Percentiles rank a stretch among this genome's conserved stretches.
Conservation (phyloP, 2,888 invertebrate genomes). For the Spisula solida region DNA sequence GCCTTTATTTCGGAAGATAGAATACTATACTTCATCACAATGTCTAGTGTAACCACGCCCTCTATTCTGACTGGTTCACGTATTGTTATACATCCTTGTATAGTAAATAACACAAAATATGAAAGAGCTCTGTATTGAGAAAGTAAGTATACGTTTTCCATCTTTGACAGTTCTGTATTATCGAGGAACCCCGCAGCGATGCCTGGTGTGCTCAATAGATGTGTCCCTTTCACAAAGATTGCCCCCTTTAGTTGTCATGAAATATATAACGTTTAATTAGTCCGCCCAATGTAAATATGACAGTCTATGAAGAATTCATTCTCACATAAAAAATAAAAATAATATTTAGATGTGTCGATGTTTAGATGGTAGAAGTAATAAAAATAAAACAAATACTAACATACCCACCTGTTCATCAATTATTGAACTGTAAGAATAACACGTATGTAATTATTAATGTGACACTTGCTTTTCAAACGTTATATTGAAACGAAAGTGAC, state of each 20-base stretch:
- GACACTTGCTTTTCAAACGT: neutral
- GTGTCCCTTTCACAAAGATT: neutral
- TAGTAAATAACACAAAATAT: neutral
- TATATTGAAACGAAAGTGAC: neutral
- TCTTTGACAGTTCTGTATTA: neutral
- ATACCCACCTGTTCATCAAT: neutral
- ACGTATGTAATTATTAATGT: neutral
- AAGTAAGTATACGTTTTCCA: neutral
- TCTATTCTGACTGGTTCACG: neutral
- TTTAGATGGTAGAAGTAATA: neutral
- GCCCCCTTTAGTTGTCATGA: slow-evolving; percentile 10
- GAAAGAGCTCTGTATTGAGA: neutral
- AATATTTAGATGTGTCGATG: neutral
- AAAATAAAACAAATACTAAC: neutral
- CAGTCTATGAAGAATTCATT: neutral
- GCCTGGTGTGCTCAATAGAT: neutral
- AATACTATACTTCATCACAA: neutral
- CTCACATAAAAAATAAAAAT: neutral
- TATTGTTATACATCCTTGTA: neutral
- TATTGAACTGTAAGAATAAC: neutral
- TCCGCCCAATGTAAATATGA: neutral
- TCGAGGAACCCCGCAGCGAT: neutral
- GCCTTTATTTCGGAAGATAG: neutral
- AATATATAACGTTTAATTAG: neutral
- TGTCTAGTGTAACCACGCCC: neutral